Conservation (phyloP, 2,888 invertebrate genomes). For the Zhuqinia jingwanae region DNA sequence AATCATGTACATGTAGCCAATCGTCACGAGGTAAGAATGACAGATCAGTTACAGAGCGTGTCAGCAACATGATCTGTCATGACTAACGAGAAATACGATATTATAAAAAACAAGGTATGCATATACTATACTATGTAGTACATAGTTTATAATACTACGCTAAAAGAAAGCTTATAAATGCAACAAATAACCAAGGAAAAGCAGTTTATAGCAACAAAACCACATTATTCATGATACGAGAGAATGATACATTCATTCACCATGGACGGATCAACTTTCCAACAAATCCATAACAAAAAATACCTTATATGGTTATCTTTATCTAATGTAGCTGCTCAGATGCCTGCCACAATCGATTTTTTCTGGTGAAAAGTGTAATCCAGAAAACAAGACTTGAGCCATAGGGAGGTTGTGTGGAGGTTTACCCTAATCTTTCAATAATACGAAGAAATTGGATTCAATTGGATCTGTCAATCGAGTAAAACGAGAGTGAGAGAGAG, state of each 20-base stretch:
- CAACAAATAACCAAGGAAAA: background rate
- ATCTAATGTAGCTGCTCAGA: background rate
- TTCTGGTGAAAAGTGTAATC: slow-evolving; percentile 67
- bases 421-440: slow-evolving; percentile 77
- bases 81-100: slow-evolving; percentile 40
- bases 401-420: slow-evolving; percentile 49
- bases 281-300: background rate
- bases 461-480: slow-evolving; percentile 78
- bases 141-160: background rate
- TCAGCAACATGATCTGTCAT: slow-evolving; percentile 64
- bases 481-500: too few species aligned
- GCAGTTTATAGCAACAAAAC: background rate
- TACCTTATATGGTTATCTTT: background rate
- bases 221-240: slow-evolving; percentile 33
- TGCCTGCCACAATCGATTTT: slow-evolving; percentile 68
- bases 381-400: slow-evolving; percentile 59
- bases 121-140: too few species aligned
- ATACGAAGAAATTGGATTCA: slow-evolving; percentile 78
- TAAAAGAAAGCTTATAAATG: slow-evolving; percentile 51
- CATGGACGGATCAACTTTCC: slow-evolving; percentile 38
- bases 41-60: slow-evolving; percentile 70
- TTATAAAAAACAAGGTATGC: too few species aligned
- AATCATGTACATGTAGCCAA: background rate
- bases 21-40: background rate
- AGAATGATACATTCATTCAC: slow-evolving; percentile 15